Evolutionary conservation across 2,888 invertebrate genomes (phyloP).

Genomic region (Stramonita haemastoma): DNA sequence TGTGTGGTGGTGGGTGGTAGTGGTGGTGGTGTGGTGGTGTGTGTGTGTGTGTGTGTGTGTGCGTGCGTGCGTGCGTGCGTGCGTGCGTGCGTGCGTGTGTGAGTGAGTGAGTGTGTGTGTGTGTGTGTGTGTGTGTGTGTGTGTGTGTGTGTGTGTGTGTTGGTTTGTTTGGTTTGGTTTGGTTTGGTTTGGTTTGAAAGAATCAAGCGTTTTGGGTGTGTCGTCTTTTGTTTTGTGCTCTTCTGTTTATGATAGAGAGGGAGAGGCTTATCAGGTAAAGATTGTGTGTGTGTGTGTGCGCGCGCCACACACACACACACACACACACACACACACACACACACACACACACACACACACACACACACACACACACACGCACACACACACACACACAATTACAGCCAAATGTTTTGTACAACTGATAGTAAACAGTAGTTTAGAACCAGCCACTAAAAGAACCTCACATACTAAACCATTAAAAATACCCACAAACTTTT

Average conservation of each 20-base stretch:
- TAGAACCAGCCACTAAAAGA: too few relatives aligned
- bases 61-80: slow-evolving; percentile 19
- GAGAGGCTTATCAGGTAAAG: background rate
- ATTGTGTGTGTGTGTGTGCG: background rate
- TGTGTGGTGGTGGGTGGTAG: too few relatives aligned
- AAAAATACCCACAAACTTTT: too few relatives aligned
- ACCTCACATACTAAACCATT: too few relatives aligned
- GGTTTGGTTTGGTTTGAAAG: background rate
- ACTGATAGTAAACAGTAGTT: too few relatives aligned
- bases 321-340: background rate
- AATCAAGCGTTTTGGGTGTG: background rate
- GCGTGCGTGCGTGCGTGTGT: slow-evolving; percentile 10
- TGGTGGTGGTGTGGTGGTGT: background rate
- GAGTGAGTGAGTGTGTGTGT: background rate
- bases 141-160: background rate
- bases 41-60: slow-evolving; percentile 5
- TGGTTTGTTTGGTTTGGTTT: background rate
- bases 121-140: background rate
- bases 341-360: background rate
- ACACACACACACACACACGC: too few relatives aligned
- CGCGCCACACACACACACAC: too few relatives aligned
- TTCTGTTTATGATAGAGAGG: background rate
- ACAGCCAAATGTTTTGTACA: too few relatives aligned
- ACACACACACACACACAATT: too few relatives aligned
- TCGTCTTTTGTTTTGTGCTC: too few relatives aligned